Conservation (phyloP, 2,113 vertebrate species). For the Calypte anna region DNA sequence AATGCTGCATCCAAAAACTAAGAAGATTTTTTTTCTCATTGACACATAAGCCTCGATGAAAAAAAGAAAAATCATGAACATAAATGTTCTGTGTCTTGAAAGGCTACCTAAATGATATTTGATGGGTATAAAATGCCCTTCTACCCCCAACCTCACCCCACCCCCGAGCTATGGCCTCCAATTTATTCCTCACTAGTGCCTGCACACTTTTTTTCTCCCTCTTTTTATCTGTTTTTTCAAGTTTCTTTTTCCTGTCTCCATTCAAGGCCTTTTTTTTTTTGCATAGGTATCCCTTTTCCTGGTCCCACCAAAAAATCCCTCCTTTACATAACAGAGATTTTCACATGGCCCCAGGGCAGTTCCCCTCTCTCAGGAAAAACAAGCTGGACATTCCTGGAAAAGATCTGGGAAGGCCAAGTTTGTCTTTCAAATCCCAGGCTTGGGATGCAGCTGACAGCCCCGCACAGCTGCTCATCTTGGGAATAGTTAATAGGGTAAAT, state of each 20-base stretch:
- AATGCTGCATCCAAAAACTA: neutral
- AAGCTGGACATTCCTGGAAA: neutral
- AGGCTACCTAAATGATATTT: neutral
- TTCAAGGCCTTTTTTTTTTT: neutral
- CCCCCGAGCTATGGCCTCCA: neutral
- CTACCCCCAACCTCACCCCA: no score
- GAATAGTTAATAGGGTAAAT: neutral
- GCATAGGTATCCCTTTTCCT: rapidly evolving
- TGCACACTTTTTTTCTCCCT: neutral
- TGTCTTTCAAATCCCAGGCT: neutral
- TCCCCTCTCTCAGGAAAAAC: neutral
- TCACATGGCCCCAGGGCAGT: neutral
- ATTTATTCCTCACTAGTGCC: neutral
- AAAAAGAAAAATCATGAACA: neutral
- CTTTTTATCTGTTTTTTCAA: neutral
- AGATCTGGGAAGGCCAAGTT: neutral
- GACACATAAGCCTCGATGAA: neutral
- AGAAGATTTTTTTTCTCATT: neutral
- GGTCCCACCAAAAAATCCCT: neutral
- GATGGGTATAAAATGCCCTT: neutral
- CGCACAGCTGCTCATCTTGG: neutral
- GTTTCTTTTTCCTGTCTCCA: neutral
- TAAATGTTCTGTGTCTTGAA: neutral
- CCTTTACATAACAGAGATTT: neutral
- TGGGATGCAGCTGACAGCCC: rapidly evolving